A percentile compares a stretch with the other conserved stretches of the same genome.
Conservation (phyloP, 1,140 invertebrate genomes). For the Halictus rubicundus region DNA sequence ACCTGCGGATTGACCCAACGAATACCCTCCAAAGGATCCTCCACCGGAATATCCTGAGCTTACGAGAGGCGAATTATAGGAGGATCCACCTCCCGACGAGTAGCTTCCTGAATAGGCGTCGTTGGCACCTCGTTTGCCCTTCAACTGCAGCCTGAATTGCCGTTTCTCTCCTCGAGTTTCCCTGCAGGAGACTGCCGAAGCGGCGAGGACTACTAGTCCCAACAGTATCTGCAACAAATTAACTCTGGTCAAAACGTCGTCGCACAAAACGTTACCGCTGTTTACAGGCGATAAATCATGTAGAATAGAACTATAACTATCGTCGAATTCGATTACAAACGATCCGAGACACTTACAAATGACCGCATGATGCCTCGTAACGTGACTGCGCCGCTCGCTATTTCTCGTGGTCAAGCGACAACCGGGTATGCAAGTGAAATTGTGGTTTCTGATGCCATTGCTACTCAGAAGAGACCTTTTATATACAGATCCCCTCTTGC, state of each 20-base stretch:
- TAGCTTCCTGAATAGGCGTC: conserved; percentile 65
- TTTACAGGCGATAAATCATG: no score
- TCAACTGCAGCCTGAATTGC: conserved; percentile 50
- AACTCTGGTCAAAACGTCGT: no score
- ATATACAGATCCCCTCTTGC: conserved; percentile 78
- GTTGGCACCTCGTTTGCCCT: conserved; percentile 73
- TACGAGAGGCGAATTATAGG: conserved; percentile 48
- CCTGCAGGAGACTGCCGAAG: conserved; percentile 60
- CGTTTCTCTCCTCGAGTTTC: conserved; percentile 55
- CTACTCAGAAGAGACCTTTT: conserved; percentile 78
- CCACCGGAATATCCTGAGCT: conserved; percentile 49
- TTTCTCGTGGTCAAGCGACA: conserved; percentile 52
- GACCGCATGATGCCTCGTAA: conserved; percentile 69
- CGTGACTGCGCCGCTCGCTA: conserved; percentile 42
- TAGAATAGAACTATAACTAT: no score
- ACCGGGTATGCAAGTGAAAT: conserved; percentile 70
- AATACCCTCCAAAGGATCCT: conserved; percentile 37
- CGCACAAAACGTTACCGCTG: no score
- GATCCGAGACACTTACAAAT: conserved; percentile 68
- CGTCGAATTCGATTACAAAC: no score
- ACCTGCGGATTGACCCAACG: conserved; percentile 32
- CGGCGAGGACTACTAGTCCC: conserved; percentile 56
- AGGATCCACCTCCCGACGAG: conserved; percentile 52
- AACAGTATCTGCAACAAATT: conserved; percentile 65
- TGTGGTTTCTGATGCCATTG: conserved; percentile 75